Conservation (phyloP, 2,888 invertebrate genomes). For the Latrodectus hesperus region DNA sequence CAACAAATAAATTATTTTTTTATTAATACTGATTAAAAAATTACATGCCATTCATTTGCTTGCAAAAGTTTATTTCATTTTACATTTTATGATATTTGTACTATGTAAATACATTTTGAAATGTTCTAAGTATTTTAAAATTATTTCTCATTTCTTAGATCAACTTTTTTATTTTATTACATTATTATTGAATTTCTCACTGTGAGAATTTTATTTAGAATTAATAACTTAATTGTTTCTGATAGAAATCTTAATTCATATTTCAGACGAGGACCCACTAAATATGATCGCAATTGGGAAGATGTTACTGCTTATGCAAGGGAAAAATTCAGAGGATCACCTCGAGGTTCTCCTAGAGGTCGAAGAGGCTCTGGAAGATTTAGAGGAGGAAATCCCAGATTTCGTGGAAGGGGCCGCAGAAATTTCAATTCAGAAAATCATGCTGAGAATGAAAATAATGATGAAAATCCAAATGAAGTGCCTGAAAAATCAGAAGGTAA, state of each 20-base stretch:
- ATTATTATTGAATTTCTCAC: too few species aligned
- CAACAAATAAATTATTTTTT: too few species aligned
- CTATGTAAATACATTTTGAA: too few species aligned
- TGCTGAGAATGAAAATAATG: not conserved
- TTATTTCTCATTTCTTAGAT: too few species aligned
- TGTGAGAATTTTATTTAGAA: not conserved
- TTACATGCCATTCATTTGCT: too few species aligned
- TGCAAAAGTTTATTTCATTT: too few species aligned
- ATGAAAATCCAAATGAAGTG: not conserved
- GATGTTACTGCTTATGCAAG: slow-evolving; percentile 91
- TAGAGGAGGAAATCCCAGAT: slow-evolving; percentile 36
- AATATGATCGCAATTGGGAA: slow-evolving; percentile 94
- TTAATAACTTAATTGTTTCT: not conserved
- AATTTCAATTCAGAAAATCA: not conserved
- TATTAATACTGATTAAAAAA: too few species aligned
- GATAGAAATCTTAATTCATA: not conserved
- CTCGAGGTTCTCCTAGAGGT: slow-evolving; percentile 45
- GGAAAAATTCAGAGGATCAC: slow-evolving; percentile 29
- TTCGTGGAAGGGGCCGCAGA: slow-evolving; percentile 52
- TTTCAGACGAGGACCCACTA: slow-evolving; percentile 88
- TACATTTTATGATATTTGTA: too few species aligned
- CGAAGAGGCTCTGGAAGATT: slow-evolving; percentile 38
- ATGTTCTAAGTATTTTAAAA: too few species aligned
- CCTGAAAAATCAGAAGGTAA: slow-evolving; percentile 20
- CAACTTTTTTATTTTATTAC: too few species aligned